phyloP scores from a whole-genome alignment of 2,113 vertebrate species.

The Pollimyrus isidori region DNA sequence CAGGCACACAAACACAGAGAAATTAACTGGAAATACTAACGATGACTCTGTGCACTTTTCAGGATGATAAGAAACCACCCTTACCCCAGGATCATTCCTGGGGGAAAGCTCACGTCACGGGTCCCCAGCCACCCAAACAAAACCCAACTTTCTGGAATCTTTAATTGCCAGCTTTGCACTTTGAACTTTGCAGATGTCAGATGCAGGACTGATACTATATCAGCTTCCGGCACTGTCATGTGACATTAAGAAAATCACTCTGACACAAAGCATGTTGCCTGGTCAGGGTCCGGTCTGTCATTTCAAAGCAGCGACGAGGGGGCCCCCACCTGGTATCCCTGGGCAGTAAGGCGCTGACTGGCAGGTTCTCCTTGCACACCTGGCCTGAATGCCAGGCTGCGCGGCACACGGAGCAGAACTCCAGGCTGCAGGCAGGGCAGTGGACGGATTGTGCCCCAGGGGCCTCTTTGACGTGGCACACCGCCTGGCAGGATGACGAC shows the following conservation, averaged over 20 bases:
- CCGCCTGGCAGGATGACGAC: constrained; percentile 72
- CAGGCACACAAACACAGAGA: not conserved
- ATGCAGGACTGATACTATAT: not conserved
- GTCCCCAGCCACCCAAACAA: not conserved
- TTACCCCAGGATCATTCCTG: not conserved
- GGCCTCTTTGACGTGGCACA: constrained; percentile 70
- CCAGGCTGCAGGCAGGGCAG: constrained; percentile 65
- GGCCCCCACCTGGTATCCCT: constrained; percentile 66
- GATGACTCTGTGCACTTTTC: not conserved
- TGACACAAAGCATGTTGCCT: not conserved
- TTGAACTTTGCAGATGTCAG: not conserved
- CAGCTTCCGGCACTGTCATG: not conserved
- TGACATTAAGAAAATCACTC: not conserved
- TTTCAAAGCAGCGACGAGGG: not conserved
- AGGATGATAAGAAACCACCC: not conserved
- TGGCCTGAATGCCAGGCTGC: constrained; percentile 73
- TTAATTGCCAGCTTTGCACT: not conserved
- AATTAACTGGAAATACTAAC: not conserved
- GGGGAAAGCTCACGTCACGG: not conserved
- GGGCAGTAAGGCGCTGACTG: constrained; percentile 62
- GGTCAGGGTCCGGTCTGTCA: not conserved
- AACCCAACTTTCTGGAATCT: not conserved
- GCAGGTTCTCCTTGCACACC: constrained; percentile 66
- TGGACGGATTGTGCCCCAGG: constrained; percentile 61
- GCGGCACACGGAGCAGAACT: constrained; percentile 78